Evolutionary conservation across 2,888 invertebrate genomes (phyloP).

Genomic region (Leptogaster cylindrica): DNA sequence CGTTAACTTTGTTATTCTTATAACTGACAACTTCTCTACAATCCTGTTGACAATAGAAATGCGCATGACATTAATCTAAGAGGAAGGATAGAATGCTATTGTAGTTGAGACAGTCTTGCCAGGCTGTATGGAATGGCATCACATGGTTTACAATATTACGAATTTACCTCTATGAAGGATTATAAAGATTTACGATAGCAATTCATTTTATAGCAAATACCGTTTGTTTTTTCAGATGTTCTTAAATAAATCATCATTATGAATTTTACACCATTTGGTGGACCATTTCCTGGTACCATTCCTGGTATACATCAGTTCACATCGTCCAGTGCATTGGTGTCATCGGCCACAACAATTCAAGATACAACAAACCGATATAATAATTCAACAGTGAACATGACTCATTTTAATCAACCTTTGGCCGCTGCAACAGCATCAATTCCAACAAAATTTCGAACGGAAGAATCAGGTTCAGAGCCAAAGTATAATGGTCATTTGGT

Average conservation of each 20-base stretch:
- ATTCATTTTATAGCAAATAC: not conserved
- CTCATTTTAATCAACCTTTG: conserved; percentile 66
- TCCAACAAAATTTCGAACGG: conserved; percentile 69
- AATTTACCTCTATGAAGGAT: too few species aligned
- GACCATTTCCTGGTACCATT: conserved; percentile 77
- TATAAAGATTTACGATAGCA: not conserved
- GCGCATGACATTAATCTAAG: conserved; percentile 15
- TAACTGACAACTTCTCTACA: conserved; percentile 6
- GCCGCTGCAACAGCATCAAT: conserved; percentile 49
- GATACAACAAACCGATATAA: conserved; percentile 57
- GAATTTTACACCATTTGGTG: conserved; percentile 88
- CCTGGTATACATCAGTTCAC: conserved; percentile 86
- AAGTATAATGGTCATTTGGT: conserved; percentile 64
- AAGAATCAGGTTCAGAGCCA: conserved; percentile 64
- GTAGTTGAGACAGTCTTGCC: not conserved
- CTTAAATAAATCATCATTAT: conserved; percentile 61
- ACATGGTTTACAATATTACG: too few species aligned
- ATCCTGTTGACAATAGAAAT: not conserved
- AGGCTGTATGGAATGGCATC: too few species aligned
- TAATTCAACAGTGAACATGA: conserved; percentile 56
- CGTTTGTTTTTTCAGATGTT: conserved; percentile 36
- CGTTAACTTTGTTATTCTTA: conserved; percentile 13
- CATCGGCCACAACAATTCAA: conserved; percentile 64
- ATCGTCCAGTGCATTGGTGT: conserved; percentile 62
- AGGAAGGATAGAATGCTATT: not conserved